A percentile compares a stretch with the other conserved stretches of the same genome.
phyloP scores from a whole-genome alignment of 1,140 invertebrate species.

The Brachionus rubens region DNA sequence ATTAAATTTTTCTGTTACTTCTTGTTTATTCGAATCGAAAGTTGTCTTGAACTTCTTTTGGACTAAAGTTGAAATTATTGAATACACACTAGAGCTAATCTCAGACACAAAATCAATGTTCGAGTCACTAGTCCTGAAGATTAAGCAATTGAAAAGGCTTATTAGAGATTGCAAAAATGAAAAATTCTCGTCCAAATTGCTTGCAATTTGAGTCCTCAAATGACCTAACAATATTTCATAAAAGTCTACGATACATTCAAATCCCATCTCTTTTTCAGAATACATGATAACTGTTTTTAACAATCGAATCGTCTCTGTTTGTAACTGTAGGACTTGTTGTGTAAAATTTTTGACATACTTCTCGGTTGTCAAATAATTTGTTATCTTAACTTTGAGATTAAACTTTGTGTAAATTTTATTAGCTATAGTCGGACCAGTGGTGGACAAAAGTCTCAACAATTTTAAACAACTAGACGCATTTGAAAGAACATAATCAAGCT shows the following conservation, averaged over 20 bases:
- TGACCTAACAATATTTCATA: conserved; percentile 18
- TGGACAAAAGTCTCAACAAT: not conserved
- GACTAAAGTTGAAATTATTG: not conserved
- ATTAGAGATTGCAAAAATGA: not conserved
- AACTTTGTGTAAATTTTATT: conserved; percentile 12
- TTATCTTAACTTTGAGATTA: conserved; percentile 16
- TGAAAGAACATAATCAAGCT: not conserved
- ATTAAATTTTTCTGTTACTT: not conserved
- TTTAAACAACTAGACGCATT: not conserved
- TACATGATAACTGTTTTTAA: not conserved
- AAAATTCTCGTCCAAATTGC: not conserved
- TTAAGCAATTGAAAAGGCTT: not conserved
- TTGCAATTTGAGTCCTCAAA: not conserved
- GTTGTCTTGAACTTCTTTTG: conserved; percentile 11
- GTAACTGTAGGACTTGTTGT: not conserved
- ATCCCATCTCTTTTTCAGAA: conserved; percentile 14
- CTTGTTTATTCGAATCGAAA: not conserved
- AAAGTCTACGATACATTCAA: conserved; percentile 27
- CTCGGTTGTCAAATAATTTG: not conserved
- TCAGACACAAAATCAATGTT: not conserved
- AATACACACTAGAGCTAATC: not conserved
- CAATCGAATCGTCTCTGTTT: conserved; percentile 24
- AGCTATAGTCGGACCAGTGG: conserved; percentile 4
- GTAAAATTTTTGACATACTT: not conserved
- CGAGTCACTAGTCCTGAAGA: not conserved